Evolutionary conservation across 2,113 vertebrate species (phyloP), one percentile per base, ranked within the genome.

Genomic region (Sebastes fasciatus): DNA sequence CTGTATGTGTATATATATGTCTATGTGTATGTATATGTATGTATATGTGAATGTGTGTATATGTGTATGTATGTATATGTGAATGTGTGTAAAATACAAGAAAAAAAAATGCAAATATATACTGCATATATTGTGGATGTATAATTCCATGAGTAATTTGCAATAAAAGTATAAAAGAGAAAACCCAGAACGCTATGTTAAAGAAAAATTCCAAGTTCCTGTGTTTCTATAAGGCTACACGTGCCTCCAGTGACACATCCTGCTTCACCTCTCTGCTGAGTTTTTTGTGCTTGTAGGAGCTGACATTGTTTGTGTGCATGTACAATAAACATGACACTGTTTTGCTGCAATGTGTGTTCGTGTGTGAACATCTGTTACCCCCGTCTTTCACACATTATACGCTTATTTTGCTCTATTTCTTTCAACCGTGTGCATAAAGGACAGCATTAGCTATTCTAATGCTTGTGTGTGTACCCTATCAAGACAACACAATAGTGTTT

Each of bases 381-480:
- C 46, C 9, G 6, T 61, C 77, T 63, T 46, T 34, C 13, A 58
- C 69, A 69, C 63, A 40, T 58, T 34, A n/a, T 77, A 69, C 79
- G 67, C 74, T 45, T 48, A 73, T 82, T 86, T 86, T 61, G 51
- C 77, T 77, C 57, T 26, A 54, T 79, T 89, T 84, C 45, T 61
- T 42, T 71, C 12, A 64, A 70, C 54, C 43, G 16, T 72, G 65
- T 61, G 57, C 71, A 43, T 52, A 57, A 83, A 77, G 17, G 23
- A 69, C 69, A 21, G 6, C 66, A 69, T 78, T 82, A 52, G 58
- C 21, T 11, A 23, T 40, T 67, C 26, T 49, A 66, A 67, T 62
- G 62, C 57, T 54, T 45, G 52, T 19, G 11, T 19, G 11, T 67
- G 54, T 46, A 23, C 26, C 26, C 54, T 51, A 64, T 26, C 61